Evolutionary conservation across 2,797 vertebrate species (phyloP).

Genomic region (Lerista edwardsae): DNA sequence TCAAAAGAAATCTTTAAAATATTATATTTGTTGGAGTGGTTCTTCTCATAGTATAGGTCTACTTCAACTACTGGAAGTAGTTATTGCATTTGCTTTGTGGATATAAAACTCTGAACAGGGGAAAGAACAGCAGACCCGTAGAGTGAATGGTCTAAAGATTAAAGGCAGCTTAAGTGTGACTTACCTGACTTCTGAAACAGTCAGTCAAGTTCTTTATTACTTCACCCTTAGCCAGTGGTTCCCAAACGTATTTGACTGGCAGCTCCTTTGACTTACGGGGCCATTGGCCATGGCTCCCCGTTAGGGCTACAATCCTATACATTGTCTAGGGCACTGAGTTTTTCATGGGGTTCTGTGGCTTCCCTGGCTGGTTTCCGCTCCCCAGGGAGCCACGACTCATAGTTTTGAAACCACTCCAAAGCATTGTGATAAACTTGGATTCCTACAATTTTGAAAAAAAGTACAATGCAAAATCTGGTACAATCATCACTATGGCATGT

Average conservation of each 20-base stretch:
- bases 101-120: slow-evolving; percentile 11
- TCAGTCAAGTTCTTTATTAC: background rate
- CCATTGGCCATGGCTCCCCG: too few relatives aligned
- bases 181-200: background rate
- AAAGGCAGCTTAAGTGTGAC: background rate
- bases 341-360: too few relatives aligned
- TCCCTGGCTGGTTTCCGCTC: too few relatives aligned
- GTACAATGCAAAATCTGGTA: background rate
- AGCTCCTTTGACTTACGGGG: too few relatives aligned
- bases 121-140: background rate
- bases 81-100: background rate
- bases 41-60: background rate
- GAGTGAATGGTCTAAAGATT: background rate
- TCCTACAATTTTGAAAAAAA: background rate
- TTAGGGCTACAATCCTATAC: too few relatives aligned
- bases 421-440: background rate
- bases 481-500: background rate
- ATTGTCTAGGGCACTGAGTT: too few relatives aligned
- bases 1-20: slow-evolving; percentile 36
- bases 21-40: slow-evolving; percentile 14
- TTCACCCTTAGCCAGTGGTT: background rate
- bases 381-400: too few relatives aligned
- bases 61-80: fast-evolving
- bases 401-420: too few relatives aligned
- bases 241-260: too few relatives aligned